Evolutionary conservation across 2,797 vertebrate genomes (phyloP).

Genomic region (Pantherophis alleghaniensis): DNA sequence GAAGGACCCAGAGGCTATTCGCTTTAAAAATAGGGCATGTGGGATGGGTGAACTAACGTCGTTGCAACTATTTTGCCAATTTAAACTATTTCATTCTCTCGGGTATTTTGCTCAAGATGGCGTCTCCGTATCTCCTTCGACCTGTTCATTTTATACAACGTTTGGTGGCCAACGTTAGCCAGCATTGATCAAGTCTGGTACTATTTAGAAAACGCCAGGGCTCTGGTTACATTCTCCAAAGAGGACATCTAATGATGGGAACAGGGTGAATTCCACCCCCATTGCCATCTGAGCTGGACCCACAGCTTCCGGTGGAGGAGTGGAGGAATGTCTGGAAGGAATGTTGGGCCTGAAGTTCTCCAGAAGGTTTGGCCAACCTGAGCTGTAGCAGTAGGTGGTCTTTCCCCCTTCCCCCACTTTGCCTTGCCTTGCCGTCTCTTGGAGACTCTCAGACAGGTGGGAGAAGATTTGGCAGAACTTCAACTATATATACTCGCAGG

Average conservation of each 20-base stretch:
- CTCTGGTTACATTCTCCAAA: neutral
- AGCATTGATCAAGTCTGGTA: neutral
- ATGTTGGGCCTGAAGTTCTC: neutral
- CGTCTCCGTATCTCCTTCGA: neutral
- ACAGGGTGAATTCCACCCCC: neutral
- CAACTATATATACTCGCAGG: neutral
- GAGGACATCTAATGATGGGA: neutral
- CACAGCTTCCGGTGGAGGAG: neutral
- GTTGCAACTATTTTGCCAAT: neutral
- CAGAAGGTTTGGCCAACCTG: neutral
- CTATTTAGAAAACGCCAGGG: neutral
- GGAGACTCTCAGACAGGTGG: neutral
- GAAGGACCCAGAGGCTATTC: neutral
- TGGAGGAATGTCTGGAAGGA: slow-evolving; percentile 5
- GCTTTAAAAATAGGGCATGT: neutral
- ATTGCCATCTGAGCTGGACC: neutral
- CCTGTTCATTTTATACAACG: neutral
- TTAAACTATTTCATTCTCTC: neutral
- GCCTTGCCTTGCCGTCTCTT: neutral
- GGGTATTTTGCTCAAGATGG: neutral
- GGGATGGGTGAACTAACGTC: neutral
- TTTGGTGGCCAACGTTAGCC: neutral
- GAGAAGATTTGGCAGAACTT: neutral
- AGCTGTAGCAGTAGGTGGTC: neutral
- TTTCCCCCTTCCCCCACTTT: neutral